Conservation (phyloP, 37 sponge, comb jelly and placozoan species). For the Bolinopsis microptera region DNA sequence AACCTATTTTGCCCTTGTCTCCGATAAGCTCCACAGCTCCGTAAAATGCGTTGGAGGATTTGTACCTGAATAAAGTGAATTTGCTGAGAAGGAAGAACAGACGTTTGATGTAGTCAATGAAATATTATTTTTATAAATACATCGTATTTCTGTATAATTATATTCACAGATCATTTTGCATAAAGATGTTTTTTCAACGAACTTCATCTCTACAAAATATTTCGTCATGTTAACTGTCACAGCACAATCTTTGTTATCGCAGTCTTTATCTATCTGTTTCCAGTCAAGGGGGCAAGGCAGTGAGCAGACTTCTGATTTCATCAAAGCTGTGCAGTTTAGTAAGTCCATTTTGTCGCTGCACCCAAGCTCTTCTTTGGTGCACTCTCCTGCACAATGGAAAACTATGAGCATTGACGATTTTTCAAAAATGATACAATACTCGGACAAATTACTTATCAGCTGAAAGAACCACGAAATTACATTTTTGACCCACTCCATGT, state of each 20-base stretch:
- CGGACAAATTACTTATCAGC: too few relatives aligned
- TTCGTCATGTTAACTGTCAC: background rate
- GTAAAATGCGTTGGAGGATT: background rate
- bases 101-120: too few relatives aligned
- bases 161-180: too few relatives aligned
- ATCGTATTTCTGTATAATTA: too few relatives aligned
- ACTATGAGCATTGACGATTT: too few relatives aligned
- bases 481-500: too few relatives aligned
- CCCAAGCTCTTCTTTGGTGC: background rate
- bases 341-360: background rate
- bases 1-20: background rate
- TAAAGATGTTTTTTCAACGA: too few relatives aligned
- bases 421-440: too few relatives aligned
- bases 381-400: too few relatives aligned
- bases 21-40: conserved; percentile 22
- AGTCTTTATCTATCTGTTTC: background rate
- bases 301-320: background rate
- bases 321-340: background rate
- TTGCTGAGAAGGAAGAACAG: too few relatives aligned
- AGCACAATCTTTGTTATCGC: background rate
- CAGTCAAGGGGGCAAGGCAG: conserved; percentile 17
- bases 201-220: background rate
- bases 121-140: too few relatives aligned
- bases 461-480: too few relatives aligned
- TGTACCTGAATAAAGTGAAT: background rate